Conservation (phyloP, 2,888 invertebrate genomes). For the Mayetiola destructor region DNA sequence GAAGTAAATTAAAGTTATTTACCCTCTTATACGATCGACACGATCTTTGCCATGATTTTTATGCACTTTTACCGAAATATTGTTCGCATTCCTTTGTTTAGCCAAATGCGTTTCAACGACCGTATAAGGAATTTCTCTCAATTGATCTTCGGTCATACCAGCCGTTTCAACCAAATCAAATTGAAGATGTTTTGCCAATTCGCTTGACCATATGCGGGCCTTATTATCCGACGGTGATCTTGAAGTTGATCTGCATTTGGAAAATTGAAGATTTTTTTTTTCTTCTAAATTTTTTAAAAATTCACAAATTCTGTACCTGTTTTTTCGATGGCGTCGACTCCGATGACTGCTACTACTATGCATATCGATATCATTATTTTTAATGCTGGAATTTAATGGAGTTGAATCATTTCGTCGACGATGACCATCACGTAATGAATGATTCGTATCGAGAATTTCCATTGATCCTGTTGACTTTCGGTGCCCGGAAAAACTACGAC, state of each 20-base stretch:
- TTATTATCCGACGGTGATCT: constrained; percentile 58
- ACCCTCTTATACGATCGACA: constrained; percentile 35
- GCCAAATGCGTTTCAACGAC: constrained; percentile 54
- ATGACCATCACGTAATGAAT: constrained; percentile 80
- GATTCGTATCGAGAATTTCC: constrained; percentile 65
- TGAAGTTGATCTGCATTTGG: constrained; percentile 45
- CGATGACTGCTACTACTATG: constrained; percentile 44
- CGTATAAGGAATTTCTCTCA: constrained; percentile 77
- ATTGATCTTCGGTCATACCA: constrained; percentile 76
- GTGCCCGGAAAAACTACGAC: constrained; percentile 35
- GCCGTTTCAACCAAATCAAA: constrained; percentile 77
- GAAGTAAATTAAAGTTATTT: constrained; percentile 20
- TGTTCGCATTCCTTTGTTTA: constrained; percentile 28
- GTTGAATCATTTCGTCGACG: constrained; percentile 50
- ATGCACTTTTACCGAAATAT: constrained; percentile 33
- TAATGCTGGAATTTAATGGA: constrained; percentile 31
- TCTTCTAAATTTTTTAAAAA: too few species aligned
- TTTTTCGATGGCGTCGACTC: constrained; percentile 40
- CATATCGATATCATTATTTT: constrained; percentile 38
- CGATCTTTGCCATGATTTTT: constrained; percentile 35
- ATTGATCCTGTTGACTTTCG: constrained; percentile 36
- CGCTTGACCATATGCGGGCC: constrained; percentile 55
- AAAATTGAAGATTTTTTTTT: not conserved
- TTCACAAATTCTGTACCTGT: constrained; percentile 40
- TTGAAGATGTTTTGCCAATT: constrained; percentile 72